These are phyloP conservation scores for Panagrolaimus sp. DNA, from an alignment of 1,140 invertebrate genomes.

Conservation along the genomic window DNA sequence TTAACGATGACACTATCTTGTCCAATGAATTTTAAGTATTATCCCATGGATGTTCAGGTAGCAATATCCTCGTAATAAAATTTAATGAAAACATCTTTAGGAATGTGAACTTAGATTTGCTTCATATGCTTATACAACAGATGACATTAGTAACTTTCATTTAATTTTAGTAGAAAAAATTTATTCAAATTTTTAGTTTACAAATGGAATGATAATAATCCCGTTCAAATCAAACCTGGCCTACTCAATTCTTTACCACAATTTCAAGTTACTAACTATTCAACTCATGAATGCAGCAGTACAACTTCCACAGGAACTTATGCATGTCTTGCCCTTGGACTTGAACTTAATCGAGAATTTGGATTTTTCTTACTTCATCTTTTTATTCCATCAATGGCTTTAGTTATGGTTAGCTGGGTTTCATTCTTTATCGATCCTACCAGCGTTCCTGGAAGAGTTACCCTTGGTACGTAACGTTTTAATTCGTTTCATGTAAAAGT, in stretches of 20 bases:
- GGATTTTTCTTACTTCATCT: constrained; percentile 27
- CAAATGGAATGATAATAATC: constrained; percentile 70
- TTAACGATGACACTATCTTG: constrained; percentile 24
- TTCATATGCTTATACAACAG: constrained; percentile 77
- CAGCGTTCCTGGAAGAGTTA: constrained; percentile 29
- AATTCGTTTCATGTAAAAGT: too few relatives aligned
- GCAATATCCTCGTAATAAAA: too few relatives aligned
- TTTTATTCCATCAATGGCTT: constrained; percentile 73
- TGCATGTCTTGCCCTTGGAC: constrained; percentile 3
- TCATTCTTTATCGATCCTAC: constrained; percentile 38
- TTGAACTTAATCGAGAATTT: constrained; percentile 5
- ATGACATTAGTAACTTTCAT: constrained; percentile 69
- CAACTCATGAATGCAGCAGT: constrained; percentile 5
- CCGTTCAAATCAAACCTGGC: constrained; percentile 27
- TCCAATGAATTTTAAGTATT: constrained; percentile 25
- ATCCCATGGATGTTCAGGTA: constrained; percentile 25
- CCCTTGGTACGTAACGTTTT: neutral
- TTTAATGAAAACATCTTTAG: too few relatives aligned
- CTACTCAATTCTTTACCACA: constrained; percentile 24
- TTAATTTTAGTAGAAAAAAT: neutral
- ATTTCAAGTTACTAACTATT: constrained; percentile 1
- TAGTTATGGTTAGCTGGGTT: constrained; percentile 77
- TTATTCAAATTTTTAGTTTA: constrained; percentile 64
- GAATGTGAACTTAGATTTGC: constrained; percentile 19
- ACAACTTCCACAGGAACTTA: neutral